These are phyloP conservation scores for Amitus sp. DNA, from an alignment of 2,888 invertebrate genomes.

Conservation along the genomic window DNA sequence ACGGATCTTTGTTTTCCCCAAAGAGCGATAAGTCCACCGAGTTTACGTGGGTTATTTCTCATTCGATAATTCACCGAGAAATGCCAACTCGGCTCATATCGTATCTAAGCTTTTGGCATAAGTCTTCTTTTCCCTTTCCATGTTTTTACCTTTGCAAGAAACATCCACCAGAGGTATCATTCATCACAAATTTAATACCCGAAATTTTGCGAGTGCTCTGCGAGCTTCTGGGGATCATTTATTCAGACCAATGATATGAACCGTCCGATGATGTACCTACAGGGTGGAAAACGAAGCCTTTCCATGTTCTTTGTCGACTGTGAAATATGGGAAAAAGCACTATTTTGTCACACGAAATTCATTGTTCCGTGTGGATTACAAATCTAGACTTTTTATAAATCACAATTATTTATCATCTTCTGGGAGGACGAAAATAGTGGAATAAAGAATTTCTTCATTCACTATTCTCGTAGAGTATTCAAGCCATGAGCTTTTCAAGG, in stretches of 20 bases:
- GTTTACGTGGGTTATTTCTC: slow-evolving; percentile 2
- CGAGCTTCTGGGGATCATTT: slow-evolving; percentile 38
- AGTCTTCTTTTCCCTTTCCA: slow-evolving; percentile 10
- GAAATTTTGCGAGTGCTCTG: slow-evolving; percentile 53
- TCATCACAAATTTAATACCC: slow-evolving; percentile 59
- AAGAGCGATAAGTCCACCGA: background rate
- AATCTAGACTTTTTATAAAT: slow-evolving; percentile 32
- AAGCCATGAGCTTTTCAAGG: slow-evolving; percentile 17
- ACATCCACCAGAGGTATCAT: slow-evolving; percentile 46
- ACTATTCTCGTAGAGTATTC: no score
- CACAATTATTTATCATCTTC: slow-evolving; percentile 24
- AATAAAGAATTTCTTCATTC: background rate
- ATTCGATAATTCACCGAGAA: slow-evolving; percentile 6
- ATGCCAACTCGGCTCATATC: slow-evolving; percentile 20
- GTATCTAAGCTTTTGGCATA: slow-evolving; percentile 22
- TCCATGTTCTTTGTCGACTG: slow-evolving; percentile 10
- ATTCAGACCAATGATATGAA: slow-evolving; percentile 30
- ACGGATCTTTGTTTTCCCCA: no score
- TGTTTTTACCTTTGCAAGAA: slow-evolving; percentile 19
- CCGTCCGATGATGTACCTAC: slow-evolving; percentile 18
- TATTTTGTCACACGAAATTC: slow-evolving; percentile 9
- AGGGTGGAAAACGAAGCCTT: slow-evolving; percentile 11
- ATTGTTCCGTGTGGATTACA: slow-evolving; percentile 15
- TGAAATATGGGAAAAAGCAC: background rate
- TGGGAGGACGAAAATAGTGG: slow-evolving; percentile 10